Evolutionary conservation across 1,140 invertebrate genomes (phyloP).

Genomic region (Drosophila ironensis): DNA sequence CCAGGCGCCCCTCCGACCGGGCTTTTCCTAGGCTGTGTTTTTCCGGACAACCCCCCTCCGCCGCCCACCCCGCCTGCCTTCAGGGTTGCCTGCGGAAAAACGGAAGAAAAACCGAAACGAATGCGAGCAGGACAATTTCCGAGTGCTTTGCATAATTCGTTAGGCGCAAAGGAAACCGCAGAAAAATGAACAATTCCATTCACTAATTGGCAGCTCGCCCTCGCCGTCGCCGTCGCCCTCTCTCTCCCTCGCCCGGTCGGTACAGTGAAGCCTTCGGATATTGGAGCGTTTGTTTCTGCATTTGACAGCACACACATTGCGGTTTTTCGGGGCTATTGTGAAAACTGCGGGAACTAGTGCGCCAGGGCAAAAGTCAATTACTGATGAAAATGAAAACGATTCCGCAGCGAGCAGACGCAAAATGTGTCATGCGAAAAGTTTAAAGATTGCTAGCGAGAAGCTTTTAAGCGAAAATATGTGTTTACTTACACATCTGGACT

Average conservation of each 20-base stretch:
- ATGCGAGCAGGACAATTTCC: slow-evolving; percentile 41
- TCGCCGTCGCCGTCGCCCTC: background rate
- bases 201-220: slow-evolving; percentile 33
- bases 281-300: slow-evolving; percentile 3
- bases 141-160: slow-evolving; percentile 45
- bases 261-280: slow-evolving; percentile 16
- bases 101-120: slow-evolving; percentile 19
- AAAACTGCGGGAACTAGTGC: too few relatives aligned
- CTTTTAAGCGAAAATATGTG: too few relatives aligned
- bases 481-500: too few relatives aligned
- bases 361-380: slow-evolving; percentile 31
- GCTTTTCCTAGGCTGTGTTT: slow-evolving; percentile 22
- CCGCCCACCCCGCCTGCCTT: too few relatives aligned
- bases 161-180: slow-evolving; percentile 39
- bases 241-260: background rate
- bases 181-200: slow-evolving; percentile 47
- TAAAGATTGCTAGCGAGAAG: too few relatives aligned
- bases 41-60: background rate
- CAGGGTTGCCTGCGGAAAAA: background rate
- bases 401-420: too few relatives aligned
- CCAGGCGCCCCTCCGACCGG: background rate
- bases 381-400: background rate
- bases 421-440: too few relatives aligned
- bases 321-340: slow-evolving; percentile 1
- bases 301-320: slow-evolving; percentile 14